phyloP scores from a whole-genome alignment of 2,888 invertebrate species.

The Hydrotaea diabolus region DNA sequence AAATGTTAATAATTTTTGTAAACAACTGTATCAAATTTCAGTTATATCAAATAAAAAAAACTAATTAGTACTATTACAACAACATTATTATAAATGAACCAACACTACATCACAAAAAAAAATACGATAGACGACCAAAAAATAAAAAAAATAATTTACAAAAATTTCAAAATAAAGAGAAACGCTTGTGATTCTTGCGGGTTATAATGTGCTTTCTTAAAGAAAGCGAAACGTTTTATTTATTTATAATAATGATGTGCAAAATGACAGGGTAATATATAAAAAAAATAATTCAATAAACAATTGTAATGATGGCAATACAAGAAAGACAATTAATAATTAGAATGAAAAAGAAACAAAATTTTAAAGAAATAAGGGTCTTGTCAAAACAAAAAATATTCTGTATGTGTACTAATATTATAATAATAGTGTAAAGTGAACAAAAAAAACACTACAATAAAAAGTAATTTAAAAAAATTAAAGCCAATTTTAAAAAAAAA shows the following conservation, averaged over 20 bases:
- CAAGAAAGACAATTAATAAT: background rate
- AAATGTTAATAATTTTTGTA: conserved; percentile 19
- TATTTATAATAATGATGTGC: conserved; percentile 22
- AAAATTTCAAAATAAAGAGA: background rate
- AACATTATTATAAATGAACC: conserved; percentile 21
- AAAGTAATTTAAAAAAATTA: conserved; percentile 30
- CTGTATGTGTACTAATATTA: no score
- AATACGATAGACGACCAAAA: background rate
- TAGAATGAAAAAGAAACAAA: background rate
- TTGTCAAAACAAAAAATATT: background rate
- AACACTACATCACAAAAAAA: background rate
- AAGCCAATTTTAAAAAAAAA: conserved; percentile 33
- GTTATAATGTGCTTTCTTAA: background rate
- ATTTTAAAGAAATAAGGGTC: conserved; percentile 4
- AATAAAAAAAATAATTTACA: background rate
- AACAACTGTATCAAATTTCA: background rate
- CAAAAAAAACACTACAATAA: conserved; percentile 13
- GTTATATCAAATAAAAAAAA: background rate
- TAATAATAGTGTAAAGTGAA: conserved; percentile 1
- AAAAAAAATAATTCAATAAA: background rate
- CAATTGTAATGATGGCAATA: background rate
- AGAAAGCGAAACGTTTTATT: conserved; percentile 9
- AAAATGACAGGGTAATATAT: background rate
- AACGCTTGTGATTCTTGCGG: background rate
- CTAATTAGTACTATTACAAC: conserved; percentile 5